Evolutionary conservation across 2,888 invertebrate genomes (phyloP).

Genomic region (Drosophila peninsularis): DNA sequence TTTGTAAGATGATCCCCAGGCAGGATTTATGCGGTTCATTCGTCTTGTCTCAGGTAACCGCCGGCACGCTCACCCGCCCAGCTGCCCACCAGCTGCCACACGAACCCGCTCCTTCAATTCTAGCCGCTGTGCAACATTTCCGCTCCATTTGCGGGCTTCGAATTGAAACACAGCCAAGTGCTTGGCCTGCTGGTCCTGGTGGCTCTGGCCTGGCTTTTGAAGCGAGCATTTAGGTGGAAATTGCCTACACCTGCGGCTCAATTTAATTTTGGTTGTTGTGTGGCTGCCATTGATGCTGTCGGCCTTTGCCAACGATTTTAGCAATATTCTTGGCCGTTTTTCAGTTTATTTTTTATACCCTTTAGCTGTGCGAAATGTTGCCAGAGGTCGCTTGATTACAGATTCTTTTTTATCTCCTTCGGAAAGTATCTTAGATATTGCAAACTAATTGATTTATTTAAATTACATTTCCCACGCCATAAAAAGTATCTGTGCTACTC

Average conservation of each 20-base stretch:
- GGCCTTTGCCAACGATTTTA: slow-evolving; percentile 33
- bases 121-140: slow-evolving; percentile 60
- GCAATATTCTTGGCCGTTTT: slow-evolving; percentile 15
- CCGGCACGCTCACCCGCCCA: slow-evolving; percentile 4
- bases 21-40: slow-evolving; percentile 75
- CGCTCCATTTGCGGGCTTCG: slow-evolving; percentile 70
- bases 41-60: slow-evolving; percentile 54
- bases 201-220: slow-evolving; percentile 46
- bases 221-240: slow-evolving; percentile 74
- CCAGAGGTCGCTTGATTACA: background rate
- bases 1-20: slow-evolving; percentile 65
- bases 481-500: background rate
- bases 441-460: too few relatives aligned
- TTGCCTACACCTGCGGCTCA: slow-evolving; percentile 80
- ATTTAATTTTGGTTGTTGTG: slow-evolving; percentile 71
- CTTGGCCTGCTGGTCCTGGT: slow-evolving; percentile 1
- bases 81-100: slow-evolving; percentile 3
- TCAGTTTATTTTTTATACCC: slow-evolving; percentile 10
- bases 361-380: background rate
- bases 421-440: background rate
- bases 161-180: slow-evolving; percentile 73
- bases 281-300: slow-evolving; percentile 42
- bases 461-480: background rate
- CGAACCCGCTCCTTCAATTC: background rate
- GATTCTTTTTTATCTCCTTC: background rate